phyloP scores from a whole-genome alignment of 2,888 invertebrate species.

The Venustoraphidia nigricollis region DNA sequence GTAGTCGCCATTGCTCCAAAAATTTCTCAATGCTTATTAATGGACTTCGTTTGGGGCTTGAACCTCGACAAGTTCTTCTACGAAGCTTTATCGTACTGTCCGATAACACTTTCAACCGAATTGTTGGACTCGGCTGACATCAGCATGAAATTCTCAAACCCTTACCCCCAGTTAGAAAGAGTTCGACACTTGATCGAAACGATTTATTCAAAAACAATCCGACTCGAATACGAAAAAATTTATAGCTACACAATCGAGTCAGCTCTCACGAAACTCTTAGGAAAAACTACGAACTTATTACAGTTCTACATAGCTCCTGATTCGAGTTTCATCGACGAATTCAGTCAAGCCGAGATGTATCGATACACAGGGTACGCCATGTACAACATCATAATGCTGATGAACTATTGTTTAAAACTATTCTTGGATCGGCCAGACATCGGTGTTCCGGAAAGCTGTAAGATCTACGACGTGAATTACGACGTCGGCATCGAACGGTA shows the following conservation, averaged over 20 bases:
- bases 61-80: not conserved
- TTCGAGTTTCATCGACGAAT: not conserved
- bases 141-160: not conserved
- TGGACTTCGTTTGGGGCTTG: conserved; percentile 2
- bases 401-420: not conserved
- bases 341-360: not conserved
- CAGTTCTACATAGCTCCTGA: not conserved
- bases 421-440: not conserved
- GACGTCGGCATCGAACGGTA: not conserved
- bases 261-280: not conserved
- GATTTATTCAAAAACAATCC: not conserved
- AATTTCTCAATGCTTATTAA: not conserved
- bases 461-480: not conserved
- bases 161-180: not conserved
- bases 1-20: not conserved
- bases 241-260: not conserved
- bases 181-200: not conserved
- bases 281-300: not conserved
- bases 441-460: not conserved
- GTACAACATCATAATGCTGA: not conserved
- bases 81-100: not conserved
- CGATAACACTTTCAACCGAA: not conserved
- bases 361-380: not conserved
- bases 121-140: not conserved
- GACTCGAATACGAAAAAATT: not conserved